phyloP scores from a whole-genome alignment of 2,797 vertebrate genomes.

The Anguilla anguilla region DNA sequence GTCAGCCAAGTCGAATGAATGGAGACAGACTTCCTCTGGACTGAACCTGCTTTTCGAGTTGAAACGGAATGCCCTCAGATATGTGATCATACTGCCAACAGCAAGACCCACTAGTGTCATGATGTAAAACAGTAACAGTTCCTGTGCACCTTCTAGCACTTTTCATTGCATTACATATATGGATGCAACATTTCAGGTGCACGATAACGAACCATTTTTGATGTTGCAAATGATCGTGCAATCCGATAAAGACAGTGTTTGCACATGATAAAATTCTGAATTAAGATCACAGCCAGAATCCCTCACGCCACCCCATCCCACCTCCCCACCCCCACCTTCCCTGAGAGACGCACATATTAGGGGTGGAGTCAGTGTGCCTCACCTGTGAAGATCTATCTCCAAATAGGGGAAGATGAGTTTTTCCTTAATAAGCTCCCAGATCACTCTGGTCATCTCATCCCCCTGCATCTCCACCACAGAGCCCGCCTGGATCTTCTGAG shows the following conservation, averaged over 20 bases:
- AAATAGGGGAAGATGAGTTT: slow-evolving; percentile 95
- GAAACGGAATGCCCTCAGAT: background rate
- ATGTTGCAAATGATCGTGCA: background rate
- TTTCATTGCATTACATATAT: background rate
- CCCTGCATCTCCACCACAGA: slow-evolving; percentile 98
- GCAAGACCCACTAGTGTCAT: background rate
- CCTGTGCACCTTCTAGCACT: background rate
- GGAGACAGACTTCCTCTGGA: background rate
- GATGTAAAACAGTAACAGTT: background rate
- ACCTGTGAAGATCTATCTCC: slow-evolving; percentile 96
- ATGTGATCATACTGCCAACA: background rate
- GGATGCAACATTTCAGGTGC: background rate
- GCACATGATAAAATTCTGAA: background rate
- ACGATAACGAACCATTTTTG: background rate
- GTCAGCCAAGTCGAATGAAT: background rate
- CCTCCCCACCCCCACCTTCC: background rate
- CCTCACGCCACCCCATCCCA: background rate
- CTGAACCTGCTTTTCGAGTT: background rate
- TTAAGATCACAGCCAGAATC: background rate
- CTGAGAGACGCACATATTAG: background rate
- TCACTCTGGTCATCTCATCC: slow-evolving; percentile 97
- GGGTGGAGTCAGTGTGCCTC: slow-evolving; percentile 41
- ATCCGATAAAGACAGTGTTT: background rate
- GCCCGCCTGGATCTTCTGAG: slow-evolving; percentile 87
- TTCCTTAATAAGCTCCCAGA: slow-evolving; percentile 98